These are phyloP conservation scores for Puntigrus tetrazona DNA, from an alignment of 2,113 vertebrate genomes.

Conservation along the genomic window DNA sequence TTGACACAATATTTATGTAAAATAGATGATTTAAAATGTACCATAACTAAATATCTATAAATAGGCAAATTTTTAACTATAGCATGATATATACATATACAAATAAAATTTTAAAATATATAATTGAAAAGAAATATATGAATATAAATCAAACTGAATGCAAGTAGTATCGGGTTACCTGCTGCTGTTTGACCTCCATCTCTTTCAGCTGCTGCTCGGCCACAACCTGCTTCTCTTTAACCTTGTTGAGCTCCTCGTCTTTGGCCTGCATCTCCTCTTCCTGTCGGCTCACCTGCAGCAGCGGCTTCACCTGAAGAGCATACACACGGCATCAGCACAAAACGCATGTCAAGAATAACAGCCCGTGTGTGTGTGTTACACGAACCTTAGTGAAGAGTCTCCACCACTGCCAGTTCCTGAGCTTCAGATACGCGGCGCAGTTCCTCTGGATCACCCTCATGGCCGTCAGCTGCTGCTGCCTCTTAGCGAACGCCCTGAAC, in stretches of 20 bases:
- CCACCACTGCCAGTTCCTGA: slow-evolving; percentile 99
- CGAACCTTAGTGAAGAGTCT: slow-evolving; percentile 96
- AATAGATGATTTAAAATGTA: too few species aligned
- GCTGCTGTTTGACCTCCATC: slow-evolving; percentile 84
- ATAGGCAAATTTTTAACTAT: too few species aligned
- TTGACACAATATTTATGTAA: too few species aligned
- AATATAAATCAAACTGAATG: too few species aligned
- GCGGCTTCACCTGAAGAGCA: slow-evolving; percentile 86
- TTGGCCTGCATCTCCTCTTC: slow-evolving; percentile 97
- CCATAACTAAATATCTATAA: too few species aligned
- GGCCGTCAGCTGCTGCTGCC: slow-evolving; percentile 95
- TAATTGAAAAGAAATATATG: too few species aligned
- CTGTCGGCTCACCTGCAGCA: slow-evolving; percentile 94
- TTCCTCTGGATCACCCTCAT: slow-evolving; percentile 99
- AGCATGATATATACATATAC: too few species aligned
- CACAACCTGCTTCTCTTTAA: slow-evolving; percentile 86
- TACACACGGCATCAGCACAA: background rate
- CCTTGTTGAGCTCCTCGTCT: slow-evolving; percentile 89
- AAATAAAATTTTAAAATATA: too few species aligned
- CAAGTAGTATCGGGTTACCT: too few species aligned
- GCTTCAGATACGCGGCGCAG: slow-evolving; percentile 97
- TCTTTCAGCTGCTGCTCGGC: slow-evolving; percentile 86
- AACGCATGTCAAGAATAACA: background rate
- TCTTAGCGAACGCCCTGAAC: slow-evolving; percentile 89
- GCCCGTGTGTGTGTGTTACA: background rate